These are phyloP conservation scores for Limnephilus rhombicus DNA, from an alignment of 2,888 invertebrate genomes.

Conservation along the genomic window DNA sequence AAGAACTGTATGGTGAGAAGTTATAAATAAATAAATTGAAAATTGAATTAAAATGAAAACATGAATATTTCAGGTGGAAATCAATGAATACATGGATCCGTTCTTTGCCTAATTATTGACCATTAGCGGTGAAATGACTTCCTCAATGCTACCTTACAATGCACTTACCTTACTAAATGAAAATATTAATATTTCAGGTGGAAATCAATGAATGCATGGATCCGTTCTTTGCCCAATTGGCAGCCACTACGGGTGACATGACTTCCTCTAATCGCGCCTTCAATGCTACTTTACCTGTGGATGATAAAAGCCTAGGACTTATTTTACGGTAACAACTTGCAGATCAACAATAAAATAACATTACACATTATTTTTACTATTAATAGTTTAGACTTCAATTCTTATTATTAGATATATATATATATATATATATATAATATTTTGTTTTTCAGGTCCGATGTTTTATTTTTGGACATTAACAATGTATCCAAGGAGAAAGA, in stretches of 20 bases:
- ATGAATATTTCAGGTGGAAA: constrained; percentile 68
- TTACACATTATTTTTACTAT: neutral
- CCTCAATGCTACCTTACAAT: constrained; percentile 74
- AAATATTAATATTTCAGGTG: constrained; percentile 65
- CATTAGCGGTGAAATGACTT: constrained; percentile 79
- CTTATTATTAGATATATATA: neutral
- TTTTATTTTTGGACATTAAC: constrained; percentile 58
- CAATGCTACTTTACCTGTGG: constrained; percentile 78
- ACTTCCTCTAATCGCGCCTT: constrained; percentile 80
- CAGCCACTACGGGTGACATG: constrained; percentile 79
- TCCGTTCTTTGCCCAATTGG: constrained; percentile 80
- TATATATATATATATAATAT: neutral
- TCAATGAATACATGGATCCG: constrained; percentile 76
- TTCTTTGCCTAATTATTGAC: constrained; percentile 76
- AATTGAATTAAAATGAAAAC: constrained; percentile 68
- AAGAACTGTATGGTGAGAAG: no score
- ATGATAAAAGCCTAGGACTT: constrained; percentile 73
- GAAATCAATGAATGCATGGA: constrained; percentile 74
- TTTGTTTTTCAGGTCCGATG: constrained; percentile 60
- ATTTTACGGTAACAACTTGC: constrained; percentile 71
- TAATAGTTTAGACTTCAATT: neutral
- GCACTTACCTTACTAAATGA: neutral
- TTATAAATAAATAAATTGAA: no score
- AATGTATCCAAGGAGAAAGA: constrained; percentile 27
- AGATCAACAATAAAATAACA: no score